Conservation (phyloP, 2,888 invertebrate species). For the Glyphotaelius pellucidus region DNA sequence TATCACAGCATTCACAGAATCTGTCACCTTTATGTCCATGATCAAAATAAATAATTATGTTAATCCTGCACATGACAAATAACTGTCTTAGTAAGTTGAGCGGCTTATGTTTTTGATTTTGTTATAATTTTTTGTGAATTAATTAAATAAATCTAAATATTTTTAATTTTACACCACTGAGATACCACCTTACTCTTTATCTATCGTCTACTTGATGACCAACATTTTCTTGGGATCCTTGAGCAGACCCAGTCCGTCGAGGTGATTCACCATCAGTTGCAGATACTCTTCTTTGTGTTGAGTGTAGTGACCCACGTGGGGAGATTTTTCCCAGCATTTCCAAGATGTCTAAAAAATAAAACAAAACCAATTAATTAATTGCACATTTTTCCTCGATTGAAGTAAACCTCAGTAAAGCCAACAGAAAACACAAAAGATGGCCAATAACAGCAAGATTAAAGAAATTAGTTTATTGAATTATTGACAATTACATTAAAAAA, state of each 20-base stretch:
- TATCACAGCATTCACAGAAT: neutral
- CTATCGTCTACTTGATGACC: neutral
- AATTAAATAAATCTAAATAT: no score
- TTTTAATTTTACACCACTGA: no score
- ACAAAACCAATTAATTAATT: neutral
- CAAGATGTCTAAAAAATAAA: neutral
- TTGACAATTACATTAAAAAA: no score
- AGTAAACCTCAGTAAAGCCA: no score
- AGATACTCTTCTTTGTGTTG: slow-evolving; percentile 3
- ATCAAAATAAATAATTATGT: no score
- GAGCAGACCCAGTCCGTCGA: neutral
- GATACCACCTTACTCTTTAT: neutral
- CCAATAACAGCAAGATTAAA: no score
- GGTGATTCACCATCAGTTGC: neutral
- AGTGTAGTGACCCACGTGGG: neutral
- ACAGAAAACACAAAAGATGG: no score
- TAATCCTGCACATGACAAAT: no score
- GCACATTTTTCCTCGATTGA: neutral
- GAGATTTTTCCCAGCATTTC: slow-evolving; percentile 3
- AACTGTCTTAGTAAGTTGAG: no score
- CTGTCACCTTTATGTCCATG: neutral
- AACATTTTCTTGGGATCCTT: slow-evolving; percentile 5
- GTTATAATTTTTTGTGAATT: no score
- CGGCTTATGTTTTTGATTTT: no score
- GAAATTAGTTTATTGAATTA: no score